Evolutionary conservation across 2,113 vertebrate species (phyloP).

Genomic region (Mobula hypostoma): DNA sequence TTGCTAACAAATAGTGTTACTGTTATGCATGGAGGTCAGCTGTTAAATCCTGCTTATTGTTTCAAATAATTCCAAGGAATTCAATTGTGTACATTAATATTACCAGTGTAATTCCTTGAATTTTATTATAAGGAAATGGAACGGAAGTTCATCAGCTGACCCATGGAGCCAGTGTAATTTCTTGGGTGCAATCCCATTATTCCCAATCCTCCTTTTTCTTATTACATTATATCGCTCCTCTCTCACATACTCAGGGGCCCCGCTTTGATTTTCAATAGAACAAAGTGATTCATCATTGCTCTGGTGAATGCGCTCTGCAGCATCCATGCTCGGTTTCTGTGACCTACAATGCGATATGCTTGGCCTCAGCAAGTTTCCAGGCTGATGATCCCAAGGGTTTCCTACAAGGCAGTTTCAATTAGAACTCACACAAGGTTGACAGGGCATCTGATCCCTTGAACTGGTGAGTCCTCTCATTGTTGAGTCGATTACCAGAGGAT

Average conservation of each 20-base stretch:
- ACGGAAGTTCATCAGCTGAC: too few relatives aligned
- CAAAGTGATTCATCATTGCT: background rate
- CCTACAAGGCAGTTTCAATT: background rate
- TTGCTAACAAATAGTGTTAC: background rate
- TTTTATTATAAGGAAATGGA: background rate
- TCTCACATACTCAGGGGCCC: too few relatives aligned
- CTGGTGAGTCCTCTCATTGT: background rate
- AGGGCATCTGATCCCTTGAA: background rate
- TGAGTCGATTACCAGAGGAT: background rate
- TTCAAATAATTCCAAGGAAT: background rate
- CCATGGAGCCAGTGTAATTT: too few relatives aligned
- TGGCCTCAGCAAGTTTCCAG: background rate
- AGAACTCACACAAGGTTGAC: background rate
- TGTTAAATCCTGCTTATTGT: background rate
- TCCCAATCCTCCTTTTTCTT: too few relatives aligned
- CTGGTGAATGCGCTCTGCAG: background rate
- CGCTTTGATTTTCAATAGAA: too few relatives aligned
- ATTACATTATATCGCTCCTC: too few relatives aligned
- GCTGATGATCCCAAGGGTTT: background rate
- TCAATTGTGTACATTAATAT: background rate
- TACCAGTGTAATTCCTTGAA: background rate
- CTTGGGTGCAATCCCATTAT: background rate
- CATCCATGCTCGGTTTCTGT: background rate
- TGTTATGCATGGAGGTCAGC: conserved; percentile 29
- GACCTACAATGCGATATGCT: background rate